phyloP scores from a whole-genome alignment of 2,888 invertebrate species.

The Teinopalpus imperialis region DNA sequence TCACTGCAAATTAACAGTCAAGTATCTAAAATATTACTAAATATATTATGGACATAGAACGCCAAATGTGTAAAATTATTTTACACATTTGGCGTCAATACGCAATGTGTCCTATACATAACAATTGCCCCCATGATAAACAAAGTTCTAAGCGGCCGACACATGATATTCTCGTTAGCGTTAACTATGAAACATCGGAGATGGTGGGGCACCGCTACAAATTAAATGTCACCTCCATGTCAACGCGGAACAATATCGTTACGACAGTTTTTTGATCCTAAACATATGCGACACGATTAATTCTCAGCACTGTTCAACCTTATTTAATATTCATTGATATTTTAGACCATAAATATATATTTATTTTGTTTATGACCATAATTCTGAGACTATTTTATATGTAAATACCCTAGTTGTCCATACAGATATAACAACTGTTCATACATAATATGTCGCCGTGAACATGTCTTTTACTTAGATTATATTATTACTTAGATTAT shows the following conservation, averaged over 20 bases:
- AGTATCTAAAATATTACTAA: no score
- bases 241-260: slow-evolving; percentile 44
- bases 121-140: slow-evolving; percentile 28
- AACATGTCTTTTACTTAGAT: no score
- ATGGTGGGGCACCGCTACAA: slow-evolving; percentile 37
- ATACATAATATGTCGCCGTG: no score
- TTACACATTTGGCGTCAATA: neutral
- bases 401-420: no score
- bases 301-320: neutral
- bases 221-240: slow-evolving; percentile 59
- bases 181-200: slow-evolving; percentile 32
- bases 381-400: no score
- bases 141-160: slow-evolving; percentile 28
- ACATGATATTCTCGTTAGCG: slow-evolving; percentile 38
- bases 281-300: slow-evolving; percentile 22
- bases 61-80: neutral
- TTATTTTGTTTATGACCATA: no score
- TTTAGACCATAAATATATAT: no score
- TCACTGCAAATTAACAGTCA: no score
- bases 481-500: no score
- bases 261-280: slow-evolving; percentile 48
- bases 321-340: neutral
- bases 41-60: no score
- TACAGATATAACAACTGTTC: no score
- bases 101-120: slow-evolving; percentile 19